Evolutionary conservation across 2,888 invertebrate genomes (phyloP).

Genomic region (Reticulitermes lucifugus): DNA sequence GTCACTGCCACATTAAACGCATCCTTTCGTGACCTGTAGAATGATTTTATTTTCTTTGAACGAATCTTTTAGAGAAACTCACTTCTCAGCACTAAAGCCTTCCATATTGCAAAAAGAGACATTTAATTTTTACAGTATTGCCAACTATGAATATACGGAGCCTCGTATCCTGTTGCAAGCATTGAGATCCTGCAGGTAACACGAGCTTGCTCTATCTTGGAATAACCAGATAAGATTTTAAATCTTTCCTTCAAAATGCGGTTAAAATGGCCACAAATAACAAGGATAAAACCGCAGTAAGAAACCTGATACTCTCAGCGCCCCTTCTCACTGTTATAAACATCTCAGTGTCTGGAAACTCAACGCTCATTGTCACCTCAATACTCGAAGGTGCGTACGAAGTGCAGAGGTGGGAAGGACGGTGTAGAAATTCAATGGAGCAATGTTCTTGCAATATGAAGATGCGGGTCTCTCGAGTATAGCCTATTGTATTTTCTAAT

Average conservation of each 20-base stretch:
- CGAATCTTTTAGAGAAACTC: too few relatives aligned
- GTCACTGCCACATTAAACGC: too few relatives aligned
- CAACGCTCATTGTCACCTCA: background rate
- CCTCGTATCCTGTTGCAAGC: background rate
- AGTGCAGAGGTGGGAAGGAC: background rate
- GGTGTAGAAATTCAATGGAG: background rate
- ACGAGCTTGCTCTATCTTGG: background rate
- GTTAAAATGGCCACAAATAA: constrained; percentile 16
- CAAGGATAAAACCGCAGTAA: background rate
- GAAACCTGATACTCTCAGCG: background rate
- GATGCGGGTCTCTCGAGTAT: background rate
- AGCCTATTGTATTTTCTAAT: background rate
- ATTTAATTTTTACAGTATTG: too few relatives aligned
- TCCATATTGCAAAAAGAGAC: too few relatives aligned
- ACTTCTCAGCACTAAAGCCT: too few relatives aligned
- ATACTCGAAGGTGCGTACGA: too few relatives aligned
- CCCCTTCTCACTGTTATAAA: background rate
- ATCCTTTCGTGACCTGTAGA: too few relatives aligned
- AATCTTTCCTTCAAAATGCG: background rate
- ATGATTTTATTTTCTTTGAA: too few relatives aligned
- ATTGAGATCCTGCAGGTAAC: background rate
- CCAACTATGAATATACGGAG: background rate
- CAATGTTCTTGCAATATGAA: background rate
- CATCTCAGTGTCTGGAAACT: background rate
- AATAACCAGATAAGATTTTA: background rate